Conservation (phyloP, 2,797 vertebrate species). For the Oreortyx pictus region DNA sequence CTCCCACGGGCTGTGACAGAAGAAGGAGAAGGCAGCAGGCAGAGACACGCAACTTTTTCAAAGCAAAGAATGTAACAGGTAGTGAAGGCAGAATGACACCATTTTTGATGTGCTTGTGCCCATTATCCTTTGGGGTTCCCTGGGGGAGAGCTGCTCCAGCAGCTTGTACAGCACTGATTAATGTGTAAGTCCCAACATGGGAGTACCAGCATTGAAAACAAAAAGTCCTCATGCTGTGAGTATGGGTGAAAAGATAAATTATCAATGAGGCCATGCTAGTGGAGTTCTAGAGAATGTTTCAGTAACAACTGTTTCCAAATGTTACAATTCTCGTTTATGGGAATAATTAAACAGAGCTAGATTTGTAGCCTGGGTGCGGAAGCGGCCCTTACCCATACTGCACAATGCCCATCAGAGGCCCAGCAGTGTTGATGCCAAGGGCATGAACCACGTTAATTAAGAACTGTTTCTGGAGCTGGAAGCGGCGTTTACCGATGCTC, state of each 20-base stretch:
- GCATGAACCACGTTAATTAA: slow-evolving; percentile 86
- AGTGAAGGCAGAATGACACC: neutral
- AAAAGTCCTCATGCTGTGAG: neutral
- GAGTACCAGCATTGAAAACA: neutral
- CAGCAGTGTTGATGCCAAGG: slow-evolving; percentile 87
- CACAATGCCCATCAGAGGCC: slow-evolving; percentile 94
- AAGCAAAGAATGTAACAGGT: neutral
- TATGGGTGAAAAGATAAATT: neutral
- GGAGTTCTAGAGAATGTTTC: too few relatives aligned
- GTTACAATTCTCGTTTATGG: too few relatives aligned
- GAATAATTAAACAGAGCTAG: neutral
- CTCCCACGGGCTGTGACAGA: neutral
- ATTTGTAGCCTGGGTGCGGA: neutral
- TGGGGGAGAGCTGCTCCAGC: neutral
- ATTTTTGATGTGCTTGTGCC: neutral
- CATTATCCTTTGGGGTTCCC: neutral
- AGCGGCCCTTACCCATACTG: slow-evolving; percentile 90
- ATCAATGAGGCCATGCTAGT: neutral
- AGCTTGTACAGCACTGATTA: neutral
- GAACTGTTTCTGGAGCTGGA: slow-evolving; percentile 96
- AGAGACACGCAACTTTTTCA: neutral
- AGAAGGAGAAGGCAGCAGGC: neutral
- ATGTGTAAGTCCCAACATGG: neutral
- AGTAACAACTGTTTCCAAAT: neutral
- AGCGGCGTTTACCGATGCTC: slow-evolving; percentile 95